Evolutionary conservation across 1,140 invertebrate genomes (phyloP), one percentile per base, ranked within the genome.

Genomic region (Ceratina calcarata): DNA sequence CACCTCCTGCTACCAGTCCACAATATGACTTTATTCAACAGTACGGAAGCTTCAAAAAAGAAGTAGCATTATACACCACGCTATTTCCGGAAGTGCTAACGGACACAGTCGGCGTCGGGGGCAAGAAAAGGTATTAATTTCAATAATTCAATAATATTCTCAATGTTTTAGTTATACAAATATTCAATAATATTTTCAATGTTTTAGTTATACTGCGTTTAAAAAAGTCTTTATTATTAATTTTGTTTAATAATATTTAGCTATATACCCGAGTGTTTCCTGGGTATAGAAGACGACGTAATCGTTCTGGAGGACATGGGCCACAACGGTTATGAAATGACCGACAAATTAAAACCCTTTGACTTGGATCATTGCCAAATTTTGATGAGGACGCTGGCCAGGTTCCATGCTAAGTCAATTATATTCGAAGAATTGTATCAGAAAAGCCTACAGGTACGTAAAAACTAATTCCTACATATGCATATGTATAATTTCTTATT

Each of bases 381-480:
- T 1, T 87, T 94, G 27, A 90, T 95, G 24, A 90, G 92, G 7
- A 94, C 93, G 60, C 65, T 95, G 74, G 94, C 94, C 3, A 92
- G 91, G 76, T 93, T 95, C 86, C 95, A 95, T 83, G 94, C 94
- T 3, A 92, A 93, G 8, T 94, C 94, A 0, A 87, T 94, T 18
- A 92, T 93, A n/a, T 92, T 93, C 69, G 95, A 95, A 82, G 92
- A 94, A 18, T 81, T 81, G 10, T 89, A 90, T 65, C 91, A 92
- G 1, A 89, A 86, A 49, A 89, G 90, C 79, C 73, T 95, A 3
- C 86, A 90, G 37, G 37, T 45, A 45, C 37, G 37, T 45, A 45
- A 45, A 45, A 45, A 7, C 2, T 10, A 7, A 45, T 45, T 10
- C 10, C 3, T 45, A 10, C 0, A 45, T 6, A 0, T 45, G 37